Base-by-base conservation (phyloP, 2,888 invertebrate genomes). In the Limnephilus lunatus region DNA sequence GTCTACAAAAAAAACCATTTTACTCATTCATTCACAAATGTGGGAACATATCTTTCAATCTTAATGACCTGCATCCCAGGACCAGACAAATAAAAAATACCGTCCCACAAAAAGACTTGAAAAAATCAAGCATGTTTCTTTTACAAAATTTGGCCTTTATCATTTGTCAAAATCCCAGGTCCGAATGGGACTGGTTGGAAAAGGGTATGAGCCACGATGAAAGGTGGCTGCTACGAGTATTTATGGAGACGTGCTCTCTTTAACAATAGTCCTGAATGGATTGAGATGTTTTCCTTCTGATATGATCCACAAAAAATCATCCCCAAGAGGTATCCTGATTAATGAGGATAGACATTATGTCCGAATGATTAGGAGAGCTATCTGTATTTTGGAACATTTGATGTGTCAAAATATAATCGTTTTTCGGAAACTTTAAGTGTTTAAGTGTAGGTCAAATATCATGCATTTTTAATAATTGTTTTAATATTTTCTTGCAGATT, bases 181-280 rank as follows among this genome's bases (percentile, higher is more conserved):
- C 87, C 30, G 32, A 87, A 87, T 32, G 31, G 31, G 32, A 15
- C 31, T 25, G 32, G 31, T 31, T 15, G 53, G 19, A 87, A 35
- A 68, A 87, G 53, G 53, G 87, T 68, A 87, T 11, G 68, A 31
- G 53, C 30, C 19, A n/a, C 32, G 90, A 81, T 90, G 90, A 83
- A 83, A 83, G 82, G 90, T 53, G 31, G 31, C 44, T 31, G 90
- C 53, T 82, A n/a, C n/a, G n/a, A n/a, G n/a, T n/a, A 81, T 44
- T 90, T 83, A 90, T 48, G 82, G 48, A 25, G 83, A 90, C 83
- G n/a, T 90, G 53, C 80, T 87, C 81, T 87, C 89, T 39, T 89
- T 83, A 53, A 82, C 48, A 91, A 89, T 86, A 44, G 91, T 30
- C 88, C 81, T 82, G 91, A 91, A 91, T 91, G 91, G 35, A 91